Base-by-base conservation (phyloP, 2,113 vertebrate species). In the Oncorhynchus keta region DNA sequence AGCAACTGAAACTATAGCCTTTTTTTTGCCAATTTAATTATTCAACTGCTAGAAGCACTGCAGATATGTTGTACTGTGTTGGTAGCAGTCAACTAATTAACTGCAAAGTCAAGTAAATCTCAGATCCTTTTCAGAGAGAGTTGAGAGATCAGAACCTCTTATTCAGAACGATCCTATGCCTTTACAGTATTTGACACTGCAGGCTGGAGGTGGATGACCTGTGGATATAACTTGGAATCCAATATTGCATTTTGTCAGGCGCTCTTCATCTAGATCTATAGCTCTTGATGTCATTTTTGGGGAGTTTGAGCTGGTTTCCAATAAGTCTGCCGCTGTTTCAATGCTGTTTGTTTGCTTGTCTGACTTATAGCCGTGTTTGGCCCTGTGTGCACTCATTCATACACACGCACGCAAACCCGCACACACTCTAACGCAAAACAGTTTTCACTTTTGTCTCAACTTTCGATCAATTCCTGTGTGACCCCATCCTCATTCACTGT, bases 21-120 rank as follows among this genome's bases (percentile, higher is more conserved):
- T 45, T 45, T 45, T 45, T 45, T 1, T 11, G 39, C 9, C 39
- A 45, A 3, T 45, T 45, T 45, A 45, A 45, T 45, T 45, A 45
- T 45, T 45, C 2, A 45, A 45, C 39, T 45, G 39, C 8, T 35
- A 26, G 66, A 59, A 72, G 39, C 18, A 51, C n/a, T 24, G 24
- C 14, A 18, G 39, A 57, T 8, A 68, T 8, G 6, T 16, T 59
- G 32, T 48, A 51, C 16, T 51, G 64, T 39, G 64, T 30, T 64
- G n/a, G 11, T 14, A 66, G 64, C 26, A 32, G 65, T 67, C 35
- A 24, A 18, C 62, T 75, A 39, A 75, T 79, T 68, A 80, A 65
- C 22, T 65, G 35, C 13, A 4, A 66, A 5, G 64, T 66, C 64
- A 5, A 59, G 72, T 64, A 20, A 7, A 62, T 35, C 13, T 39